These are phyloP conservation scores for Montipora foliosa DNA, from an alignment of 64 coral and sea anemone genomes.

Conservation along the genomic window DNA sequence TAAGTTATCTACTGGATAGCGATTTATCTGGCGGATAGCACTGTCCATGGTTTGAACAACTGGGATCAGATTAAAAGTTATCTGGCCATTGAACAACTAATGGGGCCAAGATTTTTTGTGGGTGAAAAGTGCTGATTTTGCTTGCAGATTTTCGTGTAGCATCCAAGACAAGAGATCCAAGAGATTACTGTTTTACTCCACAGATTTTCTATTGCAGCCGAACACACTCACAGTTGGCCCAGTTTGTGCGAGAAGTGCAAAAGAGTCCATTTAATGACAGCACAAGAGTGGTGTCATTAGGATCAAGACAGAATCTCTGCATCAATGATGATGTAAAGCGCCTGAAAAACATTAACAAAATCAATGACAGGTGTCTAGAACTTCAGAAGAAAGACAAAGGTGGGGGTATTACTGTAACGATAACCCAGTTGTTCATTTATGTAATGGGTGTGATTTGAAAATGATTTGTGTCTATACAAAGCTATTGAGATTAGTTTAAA, in stretches of 20 bases:
- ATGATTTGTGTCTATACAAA: no score
- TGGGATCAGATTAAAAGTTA: no score
- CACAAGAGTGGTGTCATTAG: slow-evolving; percentile 90
- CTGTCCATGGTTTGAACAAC: no score
- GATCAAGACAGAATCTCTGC: slow-evolving; percentile 97
- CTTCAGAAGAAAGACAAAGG: slow-evolving; percentile 91
- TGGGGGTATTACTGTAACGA: background rate
- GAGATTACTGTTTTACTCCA: background rate
- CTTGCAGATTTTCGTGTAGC: no score
- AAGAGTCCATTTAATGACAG: slow-evolving; percentile 87
- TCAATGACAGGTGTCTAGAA: slow-evolving; percentile 98
- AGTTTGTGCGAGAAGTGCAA: slow-evolving; percentile 96
- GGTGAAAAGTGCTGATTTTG: no score
- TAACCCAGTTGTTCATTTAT: background rate
- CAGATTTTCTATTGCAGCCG: slow-evolving; percentile 98
- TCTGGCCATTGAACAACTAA: no score
- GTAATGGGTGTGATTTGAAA: background rate
- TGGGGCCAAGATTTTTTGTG: no score
- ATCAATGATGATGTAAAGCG: slow-evolving; percentile 94
- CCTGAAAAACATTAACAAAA: slow-evolving; percentile 78
- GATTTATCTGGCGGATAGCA: no score
- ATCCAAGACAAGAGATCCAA: background rate
- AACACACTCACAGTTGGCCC: slow-evolving; percentile 95
- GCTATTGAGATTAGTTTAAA: no score
- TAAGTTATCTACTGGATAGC: no score